Evolutionary conservation across 2,113 vertebrate genomes (phyloP).

Genomic region (Galeopterus variegatus): DNA sequence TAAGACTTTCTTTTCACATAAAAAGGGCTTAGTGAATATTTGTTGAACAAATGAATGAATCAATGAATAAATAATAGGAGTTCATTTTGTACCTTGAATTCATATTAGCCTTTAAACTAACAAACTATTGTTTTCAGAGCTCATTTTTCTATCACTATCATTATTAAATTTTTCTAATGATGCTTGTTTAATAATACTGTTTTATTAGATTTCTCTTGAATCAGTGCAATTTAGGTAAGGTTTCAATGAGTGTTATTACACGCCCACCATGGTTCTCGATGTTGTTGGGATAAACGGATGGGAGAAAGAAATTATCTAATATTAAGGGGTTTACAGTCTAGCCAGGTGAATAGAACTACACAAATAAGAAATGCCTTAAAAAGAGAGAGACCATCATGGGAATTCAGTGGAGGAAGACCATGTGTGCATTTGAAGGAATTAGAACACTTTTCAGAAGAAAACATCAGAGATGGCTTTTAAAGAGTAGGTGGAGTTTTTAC

Average conservation of each 20-base stretch:
- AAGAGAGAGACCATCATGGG: background rate
- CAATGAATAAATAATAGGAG: background rate
- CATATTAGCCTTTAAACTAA: background rate
- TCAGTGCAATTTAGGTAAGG: background rate
- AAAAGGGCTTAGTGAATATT: background rate
- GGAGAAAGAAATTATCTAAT: background rate
- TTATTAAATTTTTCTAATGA: background rate
- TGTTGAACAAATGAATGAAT: conserved; percentile 15
- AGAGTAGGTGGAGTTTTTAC: background rate
- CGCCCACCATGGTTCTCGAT: background rate
- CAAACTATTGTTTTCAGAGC: background rate
- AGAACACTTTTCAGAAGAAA: background rate
- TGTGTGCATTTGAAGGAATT: background rate
- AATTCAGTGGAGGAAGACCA: background rate
- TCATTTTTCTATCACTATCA: background rate
- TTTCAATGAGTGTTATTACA: background rate
- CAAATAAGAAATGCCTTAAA: background rate
- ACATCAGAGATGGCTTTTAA: background rate
- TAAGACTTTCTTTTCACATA: conserved; percentile 11
- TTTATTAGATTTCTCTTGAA: background rate
- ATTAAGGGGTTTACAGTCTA: background rate
- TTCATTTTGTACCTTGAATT: conserved; percentile 24
- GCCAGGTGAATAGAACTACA: background rate
- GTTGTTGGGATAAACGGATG: background rate
- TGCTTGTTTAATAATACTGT: background rate